Percentiles rank a stretch among this genome's conserved stretches.
These are phyloP conservation scores for Drosophila testacea DNA, from an alignment of 2,888 invertebrate genomes.

Conservation along the genomic window DNA sequence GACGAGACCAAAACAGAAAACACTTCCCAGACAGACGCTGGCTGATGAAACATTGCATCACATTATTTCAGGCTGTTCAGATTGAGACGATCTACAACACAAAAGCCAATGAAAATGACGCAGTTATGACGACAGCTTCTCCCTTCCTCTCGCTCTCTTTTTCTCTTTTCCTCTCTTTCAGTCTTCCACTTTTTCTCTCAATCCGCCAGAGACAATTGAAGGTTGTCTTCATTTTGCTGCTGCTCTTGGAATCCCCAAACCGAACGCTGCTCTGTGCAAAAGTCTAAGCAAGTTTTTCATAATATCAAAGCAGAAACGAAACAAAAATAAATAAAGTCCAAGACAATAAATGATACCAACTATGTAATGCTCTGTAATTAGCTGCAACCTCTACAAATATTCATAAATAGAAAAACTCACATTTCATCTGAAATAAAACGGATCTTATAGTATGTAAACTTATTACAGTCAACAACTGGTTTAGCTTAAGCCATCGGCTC, in stretches of 20 bases:
- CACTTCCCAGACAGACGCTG: constrained; percentile 25
- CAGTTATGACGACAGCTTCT: constrained; percentile 39
- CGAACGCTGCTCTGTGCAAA: constrained; percentile 40
- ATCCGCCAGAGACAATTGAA: constrained; percentile 45
- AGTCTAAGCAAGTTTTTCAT: constrained; percentile 57
- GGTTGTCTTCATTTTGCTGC: constrained; percentile 38
- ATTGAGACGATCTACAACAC: constrained; percentile 17
- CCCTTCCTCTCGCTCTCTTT: constrained; percentile 15
- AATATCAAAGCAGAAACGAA: constrained; percentile 26
- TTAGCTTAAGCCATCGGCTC: neutral
- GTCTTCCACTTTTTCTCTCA: constrained; percentile 10
- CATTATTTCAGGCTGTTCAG: constrained; percentile 32
- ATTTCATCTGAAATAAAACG: neutral
- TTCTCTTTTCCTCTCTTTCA: constrained; percentile 17
- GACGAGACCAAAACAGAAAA: constrained; percentile 38
- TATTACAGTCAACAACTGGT: too few species aligned
- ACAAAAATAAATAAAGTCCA: constrained; percentile 16
- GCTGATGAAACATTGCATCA: constrained; percentile 82
- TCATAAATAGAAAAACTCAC: neutral
- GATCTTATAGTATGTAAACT: neutral
- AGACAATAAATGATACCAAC: constrained; percentile 5
- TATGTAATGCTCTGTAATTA: constrained; percentile 9
- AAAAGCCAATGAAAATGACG: constrained; percentile 64
- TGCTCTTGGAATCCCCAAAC: constrained; percentile 54
- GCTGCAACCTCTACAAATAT: neutral